Base-by-base conservation (phyloP, 2,888 invertebrate species). In the Proisotoma minuta region DNA sequence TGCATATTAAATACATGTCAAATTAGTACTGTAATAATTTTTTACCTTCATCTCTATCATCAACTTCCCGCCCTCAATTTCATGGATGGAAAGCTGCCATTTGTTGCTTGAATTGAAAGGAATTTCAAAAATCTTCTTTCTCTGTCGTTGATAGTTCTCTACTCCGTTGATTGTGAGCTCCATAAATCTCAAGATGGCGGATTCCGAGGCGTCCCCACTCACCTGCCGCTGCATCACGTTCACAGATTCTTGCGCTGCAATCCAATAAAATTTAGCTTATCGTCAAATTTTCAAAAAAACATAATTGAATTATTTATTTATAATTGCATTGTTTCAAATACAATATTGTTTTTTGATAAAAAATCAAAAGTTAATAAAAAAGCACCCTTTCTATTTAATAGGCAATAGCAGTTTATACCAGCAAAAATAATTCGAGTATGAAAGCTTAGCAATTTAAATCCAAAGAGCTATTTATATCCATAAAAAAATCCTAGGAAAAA, bases 1-100 rank as follows among this genome's bases (percentile, higher is more conserved):
- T n/a, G n/a, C n/a, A n/a, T n/a, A n/a, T n/a, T n/a, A 34, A 34
- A 34, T 34, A 10, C 8, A 34, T 34, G 34, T 34, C 34, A 34
- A 34, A 34, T 15, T 34, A 10, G 34, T 10, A 34, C 8, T 34
- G 8, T 34, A 34, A 15, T 34, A 34, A 34, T 10, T 34, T 34
- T 95, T 96, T 59, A 96, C 96, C 87, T 97, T 96, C 96, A 96
- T 96, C 50, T 87, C 95, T 76, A 89, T 84, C 76, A 94, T 79
- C 75, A 91, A 88, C 63, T 92, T 85, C 22, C 90, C 89, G 77
- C 93, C 92, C 22, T 24, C 12, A 15, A 20, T 15, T 10, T 79
- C 80, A 73, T 88, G 88, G 72, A 88, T 83, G 1, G 87, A 87
- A 54, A 87, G 80, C 74, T 86, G 85, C 74, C 82, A 85, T 73